phyloP scores from a whole-genome alignment of 2,113 vertebrate genomes.

The Acanthochromis polyacanthus region DNA sequence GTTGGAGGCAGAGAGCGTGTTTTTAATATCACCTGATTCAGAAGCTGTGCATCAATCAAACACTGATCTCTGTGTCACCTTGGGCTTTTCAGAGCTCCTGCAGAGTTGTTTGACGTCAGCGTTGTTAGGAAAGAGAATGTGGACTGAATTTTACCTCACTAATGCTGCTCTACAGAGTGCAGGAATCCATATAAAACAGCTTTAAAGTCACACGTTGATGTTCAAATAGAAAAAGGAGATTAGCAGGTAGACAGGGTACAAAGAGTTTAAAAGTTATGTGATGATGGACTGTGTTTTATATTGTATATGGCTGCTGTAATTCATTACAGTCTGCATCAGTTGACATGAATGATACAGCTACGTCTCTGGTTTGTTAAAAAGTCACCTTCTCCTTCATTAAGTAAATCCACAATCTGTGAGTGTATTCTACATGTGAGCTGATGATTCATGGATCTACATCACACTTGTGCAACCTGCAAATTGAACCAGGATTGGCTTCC shows the following conservation, averaged over 20 bases:
- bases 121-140: slow-evolving; percentile 24
- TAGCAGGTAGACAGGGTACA: not conserved
- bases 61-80: slow-evolving; percentile 63
- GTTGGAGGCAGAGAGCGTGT: not conserved
- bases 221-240: not conserved
- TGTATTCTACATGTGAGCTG: not conserved
- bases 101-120: slow-evolving; percentile 60
- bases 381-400: too few relatives aligned
- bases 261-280: not conserved
- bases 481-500: not conserved
- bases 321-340: too few relatives aligned
- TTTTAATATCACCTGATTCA: slow-evolving; percentile 46
- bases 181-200: not conserved
- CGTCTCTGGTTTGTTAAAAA: too few relatives aligned
- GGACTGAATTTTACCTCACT: slow-evolving; percentile 27
- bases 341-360: too few relatives aligned
- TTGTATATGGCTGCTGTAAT: too few relatives aligned
- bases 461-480: slow-evolving; percentile 7
- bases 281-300: too few relatives aligned
- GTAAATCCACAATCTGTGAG: too few relatives aligned
- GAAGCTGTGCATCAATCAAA: slow-evolving; percentile 61
- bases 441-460: slow-evolving; percentile 10
- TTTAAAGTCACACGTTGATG: not conserved
- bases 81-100: slow-evolving; percentile 59
- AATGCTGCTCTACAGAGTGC: not conserved